These are phyloP conservation scores for Parauchenoglanis punctatus DNA, from an alignment of 2,797 vertebrate species.

Conservation along the genomic window DNA sequence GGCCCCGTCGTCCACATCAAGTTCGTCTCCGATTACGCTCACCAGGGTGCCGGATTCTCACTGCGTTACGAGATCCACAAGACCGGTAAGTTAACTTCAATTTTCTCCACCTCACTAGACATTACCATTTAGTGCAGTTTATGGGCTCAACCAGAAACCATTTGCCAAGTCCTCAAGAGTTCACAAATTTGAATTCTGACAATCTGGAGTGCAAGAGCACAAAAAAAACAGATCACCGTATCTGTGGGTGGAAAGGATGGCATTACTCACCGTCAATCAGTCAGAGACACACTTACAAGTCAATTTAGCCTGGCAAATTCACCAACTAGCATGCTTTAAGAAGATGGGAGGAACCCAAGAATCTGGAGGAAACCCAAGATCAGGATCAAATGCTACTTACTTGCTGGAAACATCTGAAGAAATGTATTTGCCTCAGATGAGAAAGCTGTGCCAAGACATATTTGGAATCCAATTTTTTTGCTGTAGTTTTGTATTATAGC, in stretches of 20 bases:
- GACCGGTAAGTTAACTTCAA: constrained; percentile 81
- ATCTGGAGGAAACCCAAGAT: background rate
- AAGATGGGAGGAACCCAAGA: background rate
- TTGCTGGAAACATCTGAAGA: background rate
- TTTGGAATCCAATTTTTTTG: background rate
- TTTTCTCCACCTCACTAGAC: too few relatives aligned
- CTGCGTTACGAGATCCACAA: constrained; percentile 98
- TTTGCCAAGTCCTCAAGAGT: too few relatives aligned
- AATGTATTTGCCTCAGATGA: background rate
- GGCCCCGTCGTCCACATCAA: constrained; percentile 89
- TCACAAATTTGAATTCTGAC: background rate
- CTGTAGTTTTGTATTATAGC: background rate
- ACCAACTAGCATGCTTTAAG: background rate
- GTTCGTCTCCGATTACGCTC: constrained; percentile 95
- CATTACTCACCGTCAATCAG: background rate
- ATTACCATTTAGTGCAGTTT: background rate
- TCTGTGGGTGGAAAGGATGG: background rate
- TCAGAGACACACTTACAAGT: too few relatives aligned
- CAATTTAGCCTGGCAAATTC: background rate
- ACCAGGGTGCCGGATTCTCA: constrained; percentile 96
- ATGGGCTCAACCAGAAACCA: too few relatives aligned
- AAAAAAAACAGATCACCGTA: too few relatives aligned
- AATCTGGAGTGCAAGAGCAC: background rate
- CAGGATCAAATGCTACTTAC: background rate
- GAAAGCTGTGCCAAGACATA: background rate